Evolutionary conservation across 2,797 vertebrate genomes (phyloP).

Genomic region (Rhinoraja longicauda): DNA sequence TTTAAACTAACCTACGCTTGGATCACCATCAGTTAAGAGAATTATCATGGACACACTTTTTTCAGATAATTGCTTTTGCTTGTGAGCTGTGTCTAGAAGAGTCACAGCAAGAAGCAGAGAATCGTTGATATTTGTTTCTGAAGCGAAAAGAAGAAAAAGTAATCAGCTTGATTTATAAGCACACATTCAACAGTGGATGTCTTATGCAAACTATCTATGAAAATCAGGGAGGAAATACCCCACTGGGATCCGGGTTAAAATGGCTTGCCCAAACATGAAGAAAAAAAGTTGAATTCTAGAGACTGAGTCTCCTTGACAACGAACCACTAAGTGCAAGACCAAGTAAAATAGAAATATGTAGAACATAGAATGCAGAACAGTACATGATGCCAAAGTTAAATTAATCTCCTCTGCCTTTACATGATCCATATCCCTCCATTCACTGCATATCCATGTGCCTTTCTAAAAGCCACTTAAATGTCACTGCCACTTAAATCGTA

Average conservation of each 20-base stretch:
- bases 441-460: too few relatives aligned
- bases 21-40: conserved; percentile 86
- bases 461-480: too few relatives aligned
- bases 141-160: conserved; percentile 29
- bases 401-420: too few relatives aligned
- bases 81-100: conserved; percentile 55
- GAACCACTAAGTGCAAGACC: too few relatives aligned
- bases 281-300: too few relatives aligned
- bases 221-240: background rate
- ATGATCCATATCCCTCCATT: too few relatives aligned
- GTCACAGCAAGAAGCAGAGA: conserved; percentile 67
- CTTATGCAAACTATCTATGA: background rate
- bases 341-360: too few relatives aligned
- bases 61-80: conserved; percentile 51
- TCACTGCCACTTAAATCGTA: too few relatives aligned
- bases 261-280: too few relatives aligned
- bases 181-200: background rate
- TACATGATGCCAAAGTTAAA: too few relatives aligned
- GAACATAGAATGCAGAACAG: too few relatives aligned
- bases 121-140: conserved; percentile 75
- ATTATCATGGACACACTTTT: conserved; percentile 74
- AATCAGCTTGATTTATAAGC: background rate
- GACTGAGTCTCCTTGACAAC: too few relatives aligned
- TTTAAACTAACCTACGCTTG: conserved; percentile 67
- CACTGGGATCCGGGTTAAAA: background rate